phyloP scores from a whole-genome alignment of 2,797 vertebrate genomes.

The Pseudopleuronectes americanus region DNA sequence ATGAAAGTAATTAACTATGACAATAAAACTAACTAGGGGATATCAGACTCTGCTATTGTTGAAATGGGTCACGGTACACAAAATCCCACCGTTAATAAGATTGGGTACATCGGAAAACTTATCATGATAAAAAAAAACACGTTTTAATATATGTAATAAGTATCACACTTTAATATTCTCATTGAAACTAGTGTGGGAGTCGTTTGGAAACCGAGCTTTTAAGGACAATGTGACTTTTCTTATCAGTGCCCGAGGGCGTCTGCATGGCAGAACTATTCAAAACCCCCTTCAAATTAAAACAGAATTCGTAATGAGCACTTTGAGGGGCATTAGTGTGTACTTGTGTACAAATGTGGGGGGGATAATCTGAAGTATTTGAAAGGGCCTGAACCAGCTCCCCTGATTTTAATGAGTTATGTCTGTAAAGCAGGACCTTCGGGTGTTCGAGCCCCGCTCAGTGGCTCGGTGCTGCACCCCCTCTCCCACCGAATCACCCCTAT shows the following conservation, averaged over 20 bases:
- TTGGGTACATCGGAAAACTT: background rate
- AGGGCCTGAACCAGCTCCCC: constrained; percentile 55
- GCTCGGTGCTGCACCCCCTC: constrained; percentile 37
- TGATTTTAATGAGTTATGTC: constrained; percentile 79
- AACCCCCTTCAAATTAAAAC: constrained; percentile 69
- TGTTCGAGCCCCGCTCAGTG: constrained; percentile 32
- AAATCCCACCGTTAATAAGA: background rate
- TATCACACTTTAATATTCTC: constrained; percentile 1
- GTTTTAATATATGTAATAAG: background rate
- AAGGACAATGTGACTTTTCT: constrained; percentile 75
- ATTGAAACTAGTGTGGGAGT: constrained; percentile 12
- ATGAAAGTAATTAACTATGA: too few species aligned
- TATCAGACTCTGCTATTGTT: too few species aligned
- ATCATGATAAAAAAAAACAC: too few species aligned
- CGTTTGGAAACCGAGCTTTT: constrained; percentile 44
- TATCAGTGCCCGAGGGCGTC: constrained; percentile 59
- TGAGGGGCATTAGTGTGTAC: constrained; percentile 44
- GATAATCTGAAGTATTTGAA: constrained; percentile 67
- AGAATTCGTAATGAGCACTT: constrained; percentile 69
- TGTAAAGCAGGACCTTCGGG: constrained; percentile 68
- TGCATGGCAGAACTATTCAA: constrained; percentile 71
- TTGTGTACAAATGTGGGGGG: constrained; percentile 35
- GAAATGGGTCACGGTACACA: background rate
- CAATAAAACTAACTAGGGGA: too few species aligned
- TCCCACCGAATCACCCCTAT: constrained; percentile 53